Conservation (phyloP, 2,113 vertebrate species). For the Daubentonia madagascariensis region DNA sequence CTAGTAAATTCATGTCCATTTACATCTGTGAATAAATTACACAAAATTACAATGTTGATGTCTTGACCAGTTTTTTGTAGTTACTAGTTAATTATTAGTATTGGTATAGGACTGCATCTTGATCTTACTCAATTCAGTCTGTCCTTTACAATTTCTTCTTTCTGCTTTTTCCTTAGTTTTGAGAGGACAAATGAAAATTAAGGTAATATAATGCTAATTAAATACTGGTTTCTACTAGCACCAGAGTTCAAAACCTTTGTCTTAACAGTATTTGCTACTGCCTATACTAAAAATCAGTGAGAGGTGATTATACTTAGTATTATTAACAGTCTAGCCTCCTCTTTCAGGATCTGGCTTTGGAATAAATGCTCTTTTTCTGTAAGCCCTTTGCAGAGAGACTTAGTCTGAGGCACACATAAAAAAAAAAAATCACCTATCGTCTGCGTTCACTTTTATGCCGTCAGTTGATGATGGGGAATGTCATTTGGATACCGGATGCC, state of each 20-base stretch:
- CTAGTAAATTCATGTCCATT: neutral
- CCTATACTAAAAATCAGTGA: neutral
- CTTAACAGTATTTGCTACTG: neutral
- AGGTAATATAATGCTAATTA: neutral
- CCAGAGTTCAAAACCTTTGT: neutral
- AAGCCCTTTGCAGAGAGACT: neutral
- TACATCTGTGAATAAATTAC: neutral
- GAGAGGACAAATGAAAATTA: neutral
- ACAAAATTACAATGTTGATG: neutral
- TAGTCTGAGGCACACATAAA: neutral
- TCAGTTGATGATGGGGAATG: neutral
- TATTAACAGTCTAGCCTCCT: neutral
- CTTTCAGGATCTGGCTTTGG: neutral
- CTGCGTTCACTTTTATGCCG: neutral
- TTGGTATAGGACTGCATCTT: neutral
- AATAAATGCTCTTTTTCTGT: neutral
- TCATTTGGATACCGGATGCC: neutral
- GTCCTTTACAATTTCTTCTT: neutral
- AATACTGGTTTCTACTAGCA: neutral
- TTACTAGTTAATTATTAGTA: neutral
- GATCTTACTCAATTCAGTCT: neutral
- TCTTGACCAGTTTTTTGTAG: neutral
- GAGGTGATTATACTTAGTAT: neutral
- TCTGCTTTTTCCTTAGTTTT: neutral
- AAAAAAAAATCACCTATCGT: neutral